Evolutionary conservation across 2,113 vertebrate species (phyloP).

Genomic region (Petaurus breviceps): DNA sequence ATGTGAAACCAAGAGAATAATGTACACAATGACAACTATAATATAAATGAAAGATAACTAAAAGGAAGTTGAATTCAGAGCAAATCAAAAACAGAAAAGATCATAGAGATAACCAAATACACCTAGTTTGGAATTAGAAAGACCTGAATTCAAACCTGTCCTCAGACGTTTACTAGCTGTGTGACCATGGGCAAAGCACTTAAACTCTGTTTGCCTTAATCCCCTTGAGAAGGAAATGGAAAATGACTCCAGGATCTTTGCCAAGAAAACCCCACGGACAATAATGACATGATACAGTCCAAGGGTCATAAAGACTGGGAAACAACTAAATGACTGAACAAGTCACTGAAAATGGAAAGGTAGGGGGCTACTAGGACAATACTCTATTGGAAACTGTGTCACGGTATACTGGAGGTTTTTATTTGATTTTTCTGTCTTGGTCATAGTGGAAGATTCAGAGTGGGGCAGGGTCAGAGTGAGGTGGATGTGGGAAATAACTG

Average conservation of each 20-base stretch:
- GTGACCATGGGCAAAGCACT: background rate
- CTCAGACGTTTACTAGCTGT: background rate
- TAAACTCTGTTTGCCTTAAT: background rate
- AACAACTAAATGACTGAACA: background rate
- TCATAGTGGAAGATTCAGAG: background rate
- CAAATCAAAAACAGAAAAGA: background rate
- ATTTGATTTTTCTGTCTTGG: background rate
- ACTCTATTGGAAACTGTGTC: background rate
- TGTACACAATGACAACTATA: background rate
- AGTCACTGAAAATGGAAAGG: background rate
- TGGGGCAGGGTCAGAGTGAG: background rate
- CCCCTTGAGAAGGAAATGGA: background rate
- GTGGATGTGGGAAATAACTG: background rate
- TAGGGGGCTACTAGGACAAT: background rate
- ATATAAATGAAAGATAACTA: background rate
- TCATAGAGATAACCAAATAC: background rate
- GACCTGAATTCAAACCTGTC: background rate
- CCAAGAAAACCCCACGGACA: background rate
- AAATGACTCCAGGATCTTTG: background rate
- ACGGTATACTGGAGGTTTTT: background rate
- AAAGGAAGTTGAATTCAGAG: background rate
- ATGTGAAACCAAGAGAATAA: background rate
- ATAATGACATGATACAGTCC: background rate
- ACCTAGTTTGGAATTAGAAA: background rate
- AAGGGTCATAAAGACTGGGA: background rate